Evolutionary conservation across 2,113 vertebrate species (phyloP).

Genomic region (Anser cygnoides): DNA sequence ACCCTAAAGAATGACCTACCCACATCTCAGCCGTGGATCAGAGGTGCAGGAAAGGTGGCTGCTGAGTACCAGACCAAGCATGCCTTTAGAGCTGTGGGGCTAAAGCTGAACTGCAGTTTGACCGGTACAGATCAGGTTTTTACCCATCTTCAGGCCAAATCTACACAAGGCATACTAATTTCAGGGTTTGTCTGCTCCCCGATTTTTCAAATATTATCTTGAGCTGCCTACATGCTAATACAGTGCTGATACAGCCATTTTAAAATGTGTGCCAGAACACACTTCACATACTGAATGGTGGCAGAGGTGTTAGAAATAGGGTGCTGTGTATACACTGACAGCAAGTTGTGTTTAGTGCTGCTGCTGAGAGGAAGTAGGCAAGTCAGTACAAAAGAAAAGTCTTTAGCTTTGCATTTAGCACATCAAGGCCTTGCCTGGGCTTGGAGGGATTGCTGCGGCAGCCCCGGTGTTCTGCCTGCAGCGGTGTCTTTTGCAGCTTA

Average conservation of each 20-base stretch:
- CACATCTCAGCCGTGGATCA: background rate
- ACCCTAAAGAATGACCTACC: background rate
- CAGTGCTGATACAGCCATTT: background rate
- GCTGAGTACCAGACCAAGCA: background rate
- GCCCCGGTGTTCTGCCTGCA: background rate
- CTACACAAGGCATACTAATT: background rate
- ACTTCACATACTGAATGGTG: background rate
- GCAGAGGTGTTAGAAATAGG: background rate
- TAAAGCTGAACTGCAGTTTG: rapidly evolving
- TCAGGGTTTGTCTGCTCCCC: background rate
- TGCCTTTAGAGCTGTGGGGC: background rate
- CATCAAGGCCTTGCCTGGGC: no score
- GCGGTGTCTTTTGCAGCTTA: background rate
- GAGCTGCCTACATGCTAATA: background rate
- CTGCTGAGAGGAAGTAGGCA: background rate
- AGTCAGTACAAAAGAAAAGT: background rate
- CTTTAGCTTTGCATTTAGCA: background rate
- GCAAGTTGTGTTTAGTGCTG: background rate
- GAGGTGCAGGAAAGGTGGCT: background rate
- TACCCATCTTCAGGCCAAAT: background rate
- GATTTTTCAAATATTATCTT: background rate
- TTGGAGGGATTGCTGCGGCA: background rate
- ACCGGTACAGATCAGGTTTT: background rate
- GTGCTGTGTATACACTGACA: background rate
- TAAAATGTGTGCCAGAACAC: background rate